Percentiles rank a stretch among this genome's conserved stretches.
These are phyloP conservation scores for Jordanella pulchra DNA, from an alignment of 2,797 vertebrate genomes.

Conservation along the genomic window DNA sequence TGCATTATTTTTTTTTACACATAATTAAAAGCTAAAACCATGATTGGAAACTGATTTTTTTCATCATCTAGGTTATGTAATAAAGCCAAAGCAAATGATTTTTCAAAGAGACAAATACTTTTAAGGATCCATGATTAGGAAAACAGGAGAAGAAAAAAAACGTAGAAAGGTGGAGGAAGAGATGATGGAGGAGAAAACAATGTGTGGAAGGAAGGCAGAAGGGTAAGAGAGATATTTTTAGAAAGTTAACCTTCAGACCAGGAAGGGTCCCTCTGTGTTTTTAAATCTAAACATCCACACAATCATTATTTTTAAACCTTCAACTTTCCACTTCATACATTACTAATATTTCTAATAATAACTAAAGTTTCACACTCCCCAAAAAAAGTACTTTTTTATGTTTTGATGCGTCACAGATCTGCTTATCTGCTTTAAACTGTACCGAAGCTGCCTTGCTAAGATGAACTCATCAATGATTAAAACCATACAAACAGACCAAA, in stretches of 20 bases:
- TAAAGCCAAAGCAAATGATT: background rate
- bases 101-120: background rate
- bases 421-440: background rate
- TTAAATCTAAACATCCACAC: background rate
- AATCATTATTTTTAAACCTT: background rate
- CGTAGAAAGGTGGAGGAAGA: slow-evolving; percentile 26
- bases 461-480: background rate
- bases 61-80: background rate
- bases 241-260: slow-evolving; percentile 23
- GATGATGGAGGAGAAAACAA: slow-evolving; percentile 32
- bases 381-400: background rate
- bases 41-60: background rate
- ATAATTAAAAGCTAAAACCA: background rate
- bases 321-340: background rate
- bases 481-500: background rate
- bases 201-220: slow-evolving; percentile 31
- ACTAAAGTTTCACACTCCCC: background rate
- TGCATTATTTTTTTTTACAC: background rate
- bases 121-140: slow-evolving; percentile 4
- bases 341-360: background rate
- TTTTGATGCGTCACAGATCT: background rate
- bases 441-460: background rate
- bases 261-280: slow-evolving; percentile 4
- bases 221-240: slow-evolving; percentile 44
- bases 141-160: slow-evolving; percentile 1